phyloP scores from a whole-genome alignment of 1,140 invertebrate genomes.

The Galendromus occidentalis region DNA sequence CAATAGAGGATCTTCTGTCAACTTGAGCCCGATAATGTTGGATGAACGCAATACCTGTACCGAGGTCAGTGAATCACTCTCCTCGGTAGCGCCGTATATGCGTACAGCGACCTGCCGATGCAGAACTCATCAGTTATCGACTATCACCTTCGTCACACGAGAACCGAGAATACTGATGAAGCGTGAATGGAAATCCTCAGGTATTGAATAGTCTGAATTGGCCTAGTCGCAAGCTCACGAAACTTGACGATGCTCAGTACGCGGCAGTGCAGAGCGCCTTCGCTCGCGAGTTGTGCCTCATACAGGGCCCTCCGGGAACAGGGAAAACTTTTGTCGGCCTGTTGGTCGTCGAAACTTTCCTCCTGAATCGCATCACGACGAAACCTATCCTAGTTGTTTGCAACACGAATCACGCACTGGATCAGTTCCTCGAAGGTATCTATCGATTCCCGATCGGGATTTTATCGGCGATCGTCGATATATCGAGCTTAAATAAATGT shows the following conservation, averaged over 20 bases:
- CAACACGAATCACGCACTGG: conserved; percentile 34
- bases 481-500: no score
- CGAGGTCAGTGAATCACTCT: neutral
- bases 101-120: neutral
- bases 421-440: conserved; percentile 33
- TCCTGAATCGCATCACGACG: neutral
- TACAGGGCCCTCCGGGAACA: conserved; percentile 30
- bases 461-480: no score
- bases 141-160: neutral
- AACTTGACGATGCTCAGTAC: conserved; percentile 28
- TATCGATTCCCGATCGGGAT: no score
- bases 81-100: no score
- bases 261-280: conserved; percentile 27
- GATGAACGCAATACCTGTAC: neutral
- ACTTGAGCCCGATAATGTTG: neutral
- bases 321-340: conserved; percentile 25
- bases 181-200: neutral
- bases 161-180: neutral
- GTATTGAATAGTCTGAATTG: neutral
- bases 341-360: conserved; percentile 16
- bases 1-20: neutral
- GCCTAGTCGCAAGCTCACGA: neutral
- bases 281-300: conserved; percentile 29
- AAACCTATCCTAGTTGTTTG: conserved; percentile 32
- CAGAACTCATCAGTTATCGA: neutral